phyloP scores from a whole-genome alignment of 2,888 invertebrate species.

The Aleiodes testaceus region DNA sequence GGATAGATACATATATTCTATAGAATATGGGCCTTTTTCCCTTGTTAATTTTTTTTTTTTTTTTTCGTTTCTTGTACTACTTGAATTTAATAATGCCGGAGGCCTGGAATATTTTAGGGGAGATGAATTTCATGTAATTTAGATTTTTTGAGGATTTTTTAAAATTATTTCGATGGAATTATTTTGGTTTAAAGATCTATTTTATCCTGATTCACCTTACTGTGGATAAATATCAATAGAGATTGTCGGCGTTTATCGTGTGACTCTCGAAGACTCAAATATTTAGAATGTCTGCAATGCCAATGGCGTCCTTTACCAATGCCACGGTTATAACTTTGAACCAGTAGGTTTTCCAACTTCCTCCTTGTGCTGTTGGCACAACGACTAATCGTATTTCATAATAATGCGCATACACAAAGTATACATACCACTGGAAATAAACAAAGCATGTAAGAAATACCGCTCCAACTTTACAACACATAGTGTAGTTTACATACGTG shows the following conservation, averaged over 20 bases:
- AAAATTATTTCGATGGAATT: too few species aligned
- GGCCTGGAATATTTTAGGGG: background rate
- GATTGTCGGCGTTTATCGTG: slow-evolving; percentile 45
- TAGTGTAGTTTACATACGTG: slow-evolving; percentile 2
- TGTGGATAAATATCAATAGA: slow-evolving; percentile 5
- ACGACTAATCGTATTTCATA: slow-evolving; percentile 67
- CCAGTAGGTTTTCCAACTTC: slow-evolving; percentile 11
- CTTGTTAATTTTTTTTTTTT: slow-evolving; percentile 25
- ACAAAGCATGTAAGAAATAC: slow-evolving; percentile 70
- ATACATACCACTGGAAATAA: slow-evolving; percentile 58
- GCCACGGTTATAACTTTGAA: slow-evolving; percentile 18
- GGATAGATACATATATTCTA: slow-evolving; percentile 46
- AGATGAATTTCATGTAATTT: background rate
- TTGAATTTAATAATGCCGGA: background rate
- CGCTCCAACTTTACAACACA: slow-evolving; percentile 49
- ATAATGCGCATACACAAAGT: slow-evolving; percentile 60
- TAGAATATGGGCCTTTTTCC: slow-evolving; percentile 14
- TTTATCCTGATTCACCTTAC: background rate
- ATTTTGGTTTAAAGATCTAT: too few species aligned
- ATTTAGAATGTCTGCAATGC: slow-evolving; percentile 56
- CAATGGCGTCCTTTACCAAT: slow-evolving; percentile 35
- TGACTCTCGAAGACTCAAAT: slow-evolving; percentile 56
- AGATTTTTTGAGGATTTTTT: background rate
- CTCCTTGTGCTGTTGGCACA: slow-evolving; percentile 50
- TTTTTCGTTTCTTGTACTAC: background rate